Percentiles rank a stretch among this genome's conserved stretches.
These are phyloP conservation scores for Ibycter americanus DNA, from an alignment of 2,797 vertebrate species.

Conservation along the genomic window DNA sequence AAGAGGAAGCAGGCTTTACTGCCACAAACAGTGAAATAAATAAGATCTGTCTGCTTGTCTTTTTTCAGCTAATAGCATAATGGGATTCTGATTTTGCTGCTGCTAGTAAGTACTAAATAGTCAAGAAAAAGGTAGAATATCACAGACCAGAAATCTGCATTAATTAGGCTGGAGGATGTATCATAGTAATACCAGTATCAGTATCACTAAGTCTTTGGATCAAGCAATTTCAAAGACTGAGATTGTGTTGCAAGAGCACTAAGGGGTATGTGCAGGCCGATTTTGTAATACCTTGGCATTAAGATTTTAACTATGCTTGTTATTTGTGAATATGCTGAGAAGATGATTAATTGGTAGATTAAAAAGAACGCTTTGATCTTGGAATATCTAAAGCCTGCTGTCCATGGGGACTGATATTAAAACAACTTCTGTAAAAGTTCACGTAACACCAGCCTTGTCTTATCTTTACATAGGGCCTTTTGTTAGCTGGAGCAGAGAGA, in stretches of 20 bases:
- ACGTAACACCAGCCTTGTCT: neutral
- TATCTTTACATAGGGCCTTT: neutral
- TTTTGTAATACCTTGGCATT: neutral
- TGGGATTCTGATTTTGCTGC: neutral
- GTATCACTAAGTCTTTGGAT: neutral
- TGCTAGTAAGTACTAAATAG: neutral
- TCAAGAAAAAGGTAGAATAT: neutral
- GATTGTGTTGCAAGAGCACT: neutral
- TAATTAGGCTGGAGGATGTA: neutral
- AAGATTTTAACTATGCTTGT: conserved; percentile 18
- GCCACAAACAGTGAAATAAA: neutral
- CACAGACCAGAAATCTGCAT: neutral
- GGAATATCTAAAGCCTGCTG: neutral
- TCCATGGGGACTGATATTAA: neutral
- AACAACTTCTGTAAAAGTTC: neutral
- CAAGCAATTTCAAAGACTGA: neutral
- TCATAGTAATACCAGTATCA: neutral
- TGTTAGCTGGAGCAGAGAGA: neutral
- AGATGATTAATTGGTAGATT: conserved; percentile 49
- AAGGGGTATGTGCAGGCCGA: neutral
- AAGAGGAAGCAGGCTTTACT: neutral
- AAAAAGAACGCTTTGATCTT: conserved; percentile 38
- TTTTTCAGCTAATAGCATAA: neutral
- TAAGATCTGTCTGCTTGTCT: neutral
- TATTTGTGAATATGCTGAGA: conserved; percentile 15